Base-by-base conservation (phyloP, 1,140 invertebrate species). In the Drosophila tani region DNA sequence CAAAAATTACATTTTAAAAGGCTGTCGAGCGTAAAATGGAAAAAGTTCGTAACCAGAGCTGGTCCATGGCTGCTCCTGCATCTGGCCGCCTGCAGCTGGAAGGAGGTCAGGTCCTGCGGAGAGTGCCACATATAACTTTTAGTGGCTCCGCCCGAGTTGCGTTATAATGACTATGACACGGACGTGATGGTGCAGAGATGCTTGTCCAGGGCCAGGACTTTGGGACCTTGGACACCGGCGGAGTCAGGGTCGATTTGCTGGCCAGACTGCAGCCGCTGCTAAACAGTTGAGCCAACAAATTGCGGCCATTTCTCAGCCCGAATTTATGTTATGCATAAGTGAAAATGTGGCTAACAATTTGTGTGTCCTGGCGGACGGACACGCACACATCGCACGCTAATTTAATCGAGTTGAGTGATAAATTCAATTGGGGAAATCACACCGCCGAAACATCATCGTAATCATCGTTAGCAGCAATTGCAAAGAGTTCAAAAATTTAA, bases 1-100 rank as follows among this genome's bases (percentile, higher is more conserved):
- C 85, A 88, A 88, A 88, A 88, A 88, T 88, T 88, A 84, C 85
- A 88, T 90, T 88, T 88, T 88, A 81, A 88, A 88, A 84, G 77
- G 73, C 73, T 78, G 80, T 84, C 81, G 67, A 90, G 85, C 81
- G 85, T 78, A 81, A 90, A 88, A 88, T 88, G 84, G 69, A 90
- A 90, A 88, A 88, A 88, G 81, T 88, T 88, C 69, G 51, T 53
- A 38, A 58, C 49, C 68, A 40, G 21, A 73, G 46, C 65, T 62
- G 35, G 65, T 70, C 76, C 53, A 38, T 62, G 24, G 38, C 47
- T 21, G 47, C 45, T 41, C 14, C 41, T 43, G 8, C 21, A 29
- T 24, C 68, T 35, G 9, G 14, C 32, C 12, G 47, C 43, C 50
- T 47, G 71, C 62, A 67, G 38, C 66, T 62, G 68, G 50, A 43